Evolutionary conservation across 2,888 invertebrate species (phyloP), one percentile per base, ranked within the genome.

Genomic region (Eupithecia centaureata): DNA sequence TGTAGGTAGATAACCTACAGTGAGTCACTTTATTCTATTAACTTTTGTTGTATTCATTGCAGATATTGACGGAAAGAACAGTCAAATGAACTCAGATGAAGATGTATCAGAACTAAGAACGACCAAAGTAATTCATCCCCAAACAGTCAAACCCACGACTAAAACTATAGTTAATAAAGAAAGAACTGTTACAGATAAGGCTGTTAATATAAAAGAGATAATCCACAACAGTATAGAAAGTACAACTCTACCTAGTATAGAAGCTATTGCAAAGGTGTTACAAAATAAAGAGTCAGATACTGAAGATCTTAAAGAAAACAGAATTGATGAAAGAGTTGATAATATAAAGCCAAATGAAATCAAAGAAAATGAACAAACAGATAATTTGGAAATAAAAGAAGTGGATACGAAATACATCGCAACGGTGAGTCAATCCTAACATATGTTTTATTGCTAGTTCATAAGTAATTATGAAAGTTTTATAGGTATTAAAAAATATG

Each of bases 1-100:
- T 12, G 10, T 5, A 38, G 13, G 33, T 33, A 12, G 38, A 12
- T 5, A 38, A 15, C 5, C 15, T 38, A 38, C 38, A 12, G 15
- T 15, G 38, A 5, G 3, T 12, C 7, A 38, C 38, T 13, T 13
- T 13, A 38, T 38, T 33, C 5, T 18, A 5, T 1, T 22, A 18
- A 47, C 1, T 27, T 38, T n/a, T 25, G 7, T 42, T 42, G 0
- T 2, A 7, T 28, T 18, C 12, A 7, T 67, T 51, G 38, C 4
- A 60, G 91, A 91, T 78, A 84, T 91, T 42, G 89, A 91, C 22
- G 88, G 87, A 0, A 89, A 86, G n/a, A 84, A 76, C 33, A 86
- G 81, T 61, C 80, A 82, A 51, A 74, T 71, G 65, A 68, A 60
- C 2, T 67, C 71, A 18, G 75, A 70, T 18, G 75, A 71, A 58